A percentile compares a stretch with the other conserved stretches of the same genome.
Evolutionary conservation across 2,888 invertebrate genomes (phyloP).

Genomic region (Synergus itoensis): DNA sequence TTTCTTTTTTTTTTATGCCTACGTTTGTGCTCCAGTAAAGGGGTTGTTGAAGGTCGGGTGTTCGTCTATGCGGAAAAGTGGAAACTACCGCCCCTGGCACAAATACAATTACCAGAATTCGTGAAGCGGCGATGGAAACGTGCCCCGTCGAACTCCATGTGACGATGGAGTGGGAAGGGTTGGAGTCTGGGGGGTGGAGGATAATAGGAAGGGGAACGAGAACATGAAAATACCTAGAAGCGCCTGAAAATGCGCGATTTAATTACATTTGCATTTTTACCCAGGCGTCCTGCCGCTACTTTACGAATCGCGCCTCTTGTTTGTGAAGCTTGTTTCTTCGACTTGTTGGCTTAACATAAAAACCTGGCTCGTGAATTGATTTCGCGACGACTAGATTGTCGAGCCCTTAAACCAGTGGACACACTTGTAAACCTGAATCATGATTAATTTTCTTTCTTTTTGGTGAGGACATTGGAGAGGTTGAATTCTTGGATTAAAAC

Average conservation of each 20-base stretch:
- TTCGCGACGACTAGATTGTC: neutral
- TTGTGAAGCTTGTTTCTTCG: slow-evolving; percentile 35
- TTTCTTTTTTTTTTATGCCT: slow-evolving; percentile 30
- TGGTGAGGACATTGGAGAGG: too few relatives aligned
- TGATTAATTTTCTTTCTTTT: neutral
- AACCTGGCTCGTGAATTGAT: slow-evolving; percentile 23
- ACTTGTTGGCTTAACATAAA: slow-evolving; percentile 23
- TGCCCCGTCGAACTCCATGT: slow-evolving; percentile 36
- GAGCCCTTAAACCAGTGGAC: neutral
- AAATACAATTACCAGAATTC: slow-evolving; percentile 39
- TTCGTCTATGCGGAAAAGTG: slow-evolving; percentile 30
- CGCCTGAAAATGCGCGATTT: slow-evolving; percentile 33
- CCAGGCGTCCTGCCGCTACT: slow-evolving; percentile 28
- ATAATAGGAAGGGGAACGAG: slow-evolving; percentile 16
- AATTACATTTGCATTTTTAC: slow-evolving; percentile 40
- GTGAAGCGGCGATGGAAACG: slow-evolving; percentile 25
- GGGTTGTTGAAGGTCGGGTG: slow-evolving; percentile 7
- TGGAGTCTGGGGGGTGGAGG: neutral
- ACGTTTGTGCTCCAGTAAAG: slow-evolving; percentile 29
- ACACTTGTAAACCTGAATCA: slow-evolving; percentile 1
- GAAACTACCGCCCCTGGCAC: slow-evolving; percentile 37
- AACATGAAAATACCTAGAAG: slow-evolving; percentile 33
- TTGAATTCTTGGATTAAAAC: too few relatives aligned
- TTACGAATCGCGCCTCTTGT: slow-evolving; percentile 31
- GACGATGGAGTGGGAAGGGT: neutral